Evolutionary conservation across 2,888 invertebrate genomes (phyloP).

Genomic region (Nomada fucata): DNA sequence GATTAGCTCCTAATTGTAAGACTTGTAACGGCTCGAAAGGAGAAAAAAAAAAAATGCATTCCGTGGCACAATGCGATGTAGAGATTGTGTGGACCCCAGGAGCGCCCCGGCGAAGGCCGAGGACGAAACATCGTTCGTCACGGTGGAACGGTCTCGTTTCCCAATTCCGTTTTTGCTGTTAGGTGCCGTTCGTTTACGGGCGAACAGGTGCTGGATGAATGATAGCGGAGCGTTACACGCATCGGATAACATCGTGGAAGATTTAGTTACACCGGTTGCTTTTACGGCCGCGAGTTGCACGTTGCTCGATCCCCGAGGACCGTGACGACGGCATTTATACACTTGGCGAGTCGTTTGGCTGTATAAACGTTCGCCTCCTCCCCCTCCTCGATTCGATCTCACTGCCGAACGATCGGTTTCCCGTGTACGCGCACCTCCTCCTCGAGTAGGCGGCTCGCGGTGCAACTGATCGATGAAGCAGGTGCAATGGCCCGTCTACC

Average conservation of each 20-base stretch:
- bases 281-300: conserved; percentile 10
- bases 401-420: background rate
- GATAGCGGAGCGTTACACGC: conserved; percentile 58
- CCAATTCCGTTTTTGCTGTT: conserved; percentile 69
- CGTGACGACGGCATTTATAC: background rate
- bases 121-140: conserved; percentile 59
- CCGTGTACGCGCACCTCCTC: background rate
- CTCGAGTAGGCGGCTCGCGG: background rate
- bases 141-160: conserved; percentile 58
- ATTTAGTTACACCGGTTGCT: conserved; percentile 46
- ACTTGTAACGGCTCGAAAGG: no score
- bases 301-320: background rate
- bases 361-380: background rate
- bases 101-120: conserved; percentile 64
- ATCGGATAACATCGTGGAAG: conserved; percentile 54
- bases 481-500: no score
- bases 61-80: background rate
- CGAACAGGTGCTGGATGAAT: conserved; percentile 68
- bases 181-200: conserved; percentile 58
- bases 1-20: conserved; percentile 24
- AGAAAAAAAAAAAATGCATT: background rate
- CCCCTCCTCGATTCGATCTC: conserved; percentile 10
- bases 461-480: background rate
- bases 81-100: background rate
- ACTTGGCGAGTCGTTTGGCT: background rate